Base-by-base conservation (phyloP, 2,113 vertebrate species). In the Rhegmatorhina hoffmannsi region DNA sequence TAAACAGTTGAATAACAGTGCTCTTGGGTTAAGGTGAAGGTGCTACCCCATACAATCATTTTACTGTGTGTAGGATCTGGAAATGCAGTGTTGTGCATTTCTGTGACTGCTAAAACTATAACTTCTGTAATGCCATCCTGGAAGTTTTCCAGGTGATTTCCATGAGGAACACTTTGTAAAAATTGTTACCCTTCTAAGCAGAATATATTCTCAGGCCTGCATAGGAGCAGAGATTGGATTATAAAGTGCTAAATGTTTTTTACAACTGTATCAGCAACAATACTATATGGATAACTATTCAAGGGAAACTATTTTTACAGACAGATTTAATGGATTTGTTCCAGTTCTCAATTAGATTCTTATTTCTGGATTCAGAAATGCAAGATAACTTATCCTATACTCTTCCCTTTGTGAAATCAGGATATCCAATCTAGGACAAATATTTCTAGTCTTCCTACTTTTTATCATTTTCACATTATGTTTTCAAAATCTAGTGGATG, bases 211-310 rank as follows among this genome's bases (percentile, higher is more conserved):
- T 97, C 97, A 98, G 95, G 95, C 96, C 93, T 96, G 94, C 94
- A 97, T 94, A 97, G 96, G 95, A 97, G 97, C 96, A 98, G 94
- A 98, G 97, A 98, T 97, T 97, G 98, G 98, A 98, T 98, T 98
- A 98, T 98, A 98, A 98, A 97, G 97, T 97, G 97, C 97, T 98
- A 98, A 98, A 98, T 97, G 97, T 95, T 98, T 98, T 98, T 98
- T 97, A 98, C 97, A 98, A 98, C 98, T 97, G 97, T 97, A 98
- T 98, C 97, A 97, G 97, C 97, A 98, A 97, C 95, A 97, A 97
- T 96, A 96, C 94, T 81, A 96, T 97, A 97, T 98, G 98, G 97
- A 97, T 98, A 98, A 98, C 96, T 97, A 98, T 97, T 98, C 95
- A 97, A 87, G 96, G 93, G 93, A 98, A 98, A 98, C 98, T 97